Conservation (phyloP, 2,888 invertebrate species). For the Epirrita christyi region DNA sequence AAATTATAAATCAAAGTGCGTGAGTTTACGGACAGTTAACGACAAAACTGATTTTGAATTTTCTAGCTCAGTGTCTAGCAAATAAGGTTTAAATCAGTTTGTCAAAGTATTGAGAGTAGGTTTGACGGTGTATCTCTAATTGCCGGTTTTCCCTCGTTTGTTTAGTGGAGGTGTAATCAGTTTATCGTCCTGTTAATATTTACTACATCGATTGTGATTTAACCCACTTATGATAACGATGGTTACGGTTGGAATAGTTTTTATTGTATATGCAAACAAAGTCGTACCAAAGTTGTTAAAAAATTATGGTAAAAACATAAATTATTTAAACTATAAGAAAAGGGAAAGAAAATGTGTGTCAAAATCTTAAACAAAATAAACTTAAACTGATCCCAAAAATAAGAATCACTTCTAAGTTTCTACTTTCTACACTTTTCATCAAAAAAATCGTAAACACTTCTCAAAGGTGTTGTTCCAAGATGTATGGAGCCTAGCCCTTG, state of each 20-base stretch:
- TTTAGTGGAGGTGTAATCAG: constrained; percentile 34
- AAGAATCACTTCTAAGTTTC: no score
- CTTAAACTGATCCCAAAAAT: no score
- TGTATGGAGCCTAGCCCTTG: no score
- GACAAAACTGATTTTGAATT: background rate
- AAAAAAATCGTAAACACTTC: no score
- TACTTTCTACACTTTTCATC: no score
- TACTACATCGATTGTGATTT: constrained; percentile 53
- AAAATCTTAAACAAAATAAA: no score
- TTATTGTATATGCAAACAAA: no score
- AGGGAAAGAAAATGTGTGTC: no score
- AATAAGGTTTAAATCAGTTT: constrained; percentile 12
- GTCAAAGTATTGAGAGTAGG: background rate
- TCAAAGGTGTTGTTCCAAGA: no score
- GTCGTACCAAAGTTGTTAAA: no score
- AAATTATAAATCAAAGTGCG: constrained; percentile 8
- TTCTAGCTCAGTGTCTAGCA: background rate
- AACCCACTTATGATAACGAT: constrained; percentile 45
- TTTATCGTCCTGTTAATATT: constrained; percentile 48
- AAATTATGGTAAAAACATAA: no score
- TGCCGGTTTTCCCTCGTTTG: constrained; percentile 42
- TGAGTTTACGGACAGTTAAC: background rate
- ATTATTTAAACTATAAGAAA: no score
- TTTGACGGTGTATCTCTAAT: constrained; percentile 33
- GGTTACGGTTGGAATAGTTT: constrained; percentile 7